Percentiles rank a stretch among this genome's conserved stretches.
Evolutionary conservation across 2,113 vertebrate species (phyloP).

Genomic region (Pampusana beccarii): DNA sequence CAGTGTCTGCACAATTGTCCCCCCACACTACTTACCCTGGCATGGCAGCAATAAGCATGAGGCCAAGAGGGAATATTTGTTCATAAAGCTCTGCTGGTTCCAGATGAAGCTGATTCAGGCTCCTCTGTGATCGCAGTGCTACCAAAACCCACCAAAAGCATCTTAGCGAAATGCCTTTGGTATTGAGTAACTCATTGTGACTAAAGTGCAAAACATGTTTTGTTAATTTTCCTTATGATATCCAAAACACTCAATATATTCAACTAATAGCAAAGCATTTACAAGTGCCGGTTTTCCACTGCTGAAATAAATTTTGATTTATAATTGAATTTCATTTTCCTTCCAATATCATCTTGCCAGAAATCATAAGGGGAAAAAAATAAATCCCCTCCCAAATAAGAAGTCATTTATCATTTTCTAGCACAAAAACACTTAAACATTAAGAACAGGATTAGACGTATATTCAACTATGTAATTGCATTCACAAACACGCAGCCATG

Average conservation of each 20-base stretch:
- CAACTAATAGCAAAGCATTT: neutral
- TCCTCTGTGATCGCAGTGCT: neutral
- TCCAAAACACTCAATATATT: neutral
- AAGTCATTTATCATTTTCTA: slow-evolving; percentile 10
- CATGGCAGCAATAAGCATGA: neutral
- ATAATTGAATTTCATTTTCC: neutral
- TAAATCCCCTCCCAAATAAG: slow-evolving; percentile 27
- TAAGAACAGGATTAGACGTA: slow-evolving; percentile 10
- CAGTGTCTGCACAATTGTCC: accelerated
- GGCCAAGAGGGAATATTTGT: neutral
- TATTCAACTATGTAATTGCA: slow-evolving; percentile 17
- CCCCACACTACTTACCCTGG: neutral
- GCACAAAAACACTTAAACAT: slow-evolving; percentile 1
- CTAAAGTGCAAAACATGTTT: neutral
- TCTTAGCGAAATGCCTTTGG: neutral
- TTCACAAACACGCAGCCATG: neutral
- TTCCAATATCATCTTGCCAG: neutral
- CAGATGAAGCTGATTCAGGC: neutral
- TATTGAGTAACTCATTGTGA: neutral
- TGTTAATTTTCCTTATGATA: neutral
- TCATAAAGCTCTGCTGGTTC: neutral
- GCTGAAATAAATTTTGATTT: neutral
- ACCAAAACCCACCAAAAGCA: neutral
- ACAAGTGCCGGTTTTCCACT: neutral
- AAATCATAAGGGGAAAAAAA: slow-evolving; percentile 11